Percentiles rank a stretch among this genome's conserved stretches.
These are phyloP conservation scores for Notarius quadriscutis DNA, from an alignment of 2,113 vertebrate species.

Conservation along the genomic window DNA sequence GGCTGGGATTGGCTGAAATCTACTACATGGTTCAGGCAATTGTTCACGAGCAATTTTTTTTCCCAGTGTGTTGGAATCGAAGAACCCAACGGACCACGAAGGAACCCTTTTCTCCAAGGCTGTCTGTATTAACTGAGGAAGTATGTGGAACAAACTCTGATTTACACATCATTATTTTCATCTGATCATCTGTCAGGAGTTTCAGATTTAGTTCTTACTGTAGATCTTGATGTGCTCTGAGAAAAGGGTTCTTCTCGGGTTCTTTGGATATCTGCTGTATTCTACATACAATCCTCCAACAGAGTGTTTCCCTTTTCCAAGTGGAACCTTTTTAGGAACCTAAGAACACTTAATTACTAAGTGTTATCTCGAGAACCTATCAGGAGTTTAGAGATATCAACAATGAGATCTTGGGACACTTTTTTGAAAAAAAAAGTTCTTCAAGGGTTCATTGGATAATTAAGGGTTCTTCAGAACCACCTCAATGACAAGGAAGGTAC, in stretches of 20 bases:
- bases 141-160: not conserved
- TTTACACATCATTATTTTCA: not conserved
- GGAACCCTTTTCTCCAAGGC: not conserved
- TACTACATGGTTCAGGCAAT: not conserved
- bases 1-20: not conserved
- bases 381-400: not conserved
- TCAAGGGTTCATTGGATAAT: not conserved
- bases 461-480: too few relatives aligned
- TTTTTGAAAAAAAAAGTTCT: not conserved
- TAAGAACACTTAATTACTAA: not conserved
- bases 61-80: too few relatives aligned
- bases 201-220: too few relatives aligned
- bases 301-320: not conserved
- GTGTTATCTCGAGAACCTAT: not conserved
- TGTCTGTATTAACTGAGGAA: not conserved
- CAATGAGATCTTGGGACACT: not conserved
- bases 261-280: not conserved
- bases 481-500: too few relatives aligned
- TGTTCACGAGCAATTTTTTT: too few relatives aligned
- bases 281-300: not conserved
- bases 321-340: not conserved
- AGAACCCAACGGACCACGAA: too few relatives aligned
- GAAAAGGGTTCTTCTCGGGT: not conserved
- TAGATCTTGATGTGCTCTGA: not conserved
- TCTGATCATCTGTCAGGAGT: not conserved